Evolutionary conservation across 2,888 invertebrate genomes (phyloP).

Genomic region (Drosophila paramelanica): DNA sequence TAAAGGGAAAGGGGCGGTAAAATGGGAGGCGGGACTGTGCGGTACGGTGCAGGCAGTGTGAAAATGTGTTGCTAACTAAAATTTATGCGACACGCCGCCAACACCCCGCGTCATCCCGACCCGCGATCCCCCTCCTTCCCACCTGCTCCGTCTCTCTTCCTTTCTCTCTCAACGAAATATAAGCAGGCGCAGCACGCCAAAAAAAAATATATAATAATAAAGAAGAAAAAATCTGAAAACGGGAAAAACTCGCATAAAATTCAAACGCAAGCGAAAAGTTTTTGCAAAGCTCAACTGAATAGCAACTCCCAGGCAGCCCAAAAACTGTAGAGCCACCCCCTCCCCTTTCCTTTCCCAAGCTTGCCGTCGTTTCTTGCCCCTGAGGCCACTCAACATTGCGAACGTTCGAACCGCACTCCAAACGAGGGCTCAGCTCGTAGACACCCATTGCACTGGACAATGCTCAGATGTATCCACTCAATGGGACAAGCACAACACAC

Average conservation of each 20-base stretch:
- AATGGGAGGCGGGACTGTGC: neutral
- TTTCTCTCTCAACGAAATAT: neutral
- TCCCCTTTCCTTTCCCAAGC: too few relatives aligned
- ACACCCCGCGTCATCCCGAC: neutral
- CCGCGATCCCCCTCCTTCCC: neutral
- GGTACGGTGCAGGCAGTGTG: conserved; percentile 52
- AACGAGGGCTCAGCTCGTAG: neutral
- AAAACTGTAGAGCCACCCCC: conserved; percentile 7
- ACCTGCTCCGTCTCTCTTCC: neutral
- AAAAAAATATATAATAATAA: conserved; percentile 11
- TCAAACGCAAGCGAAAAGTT: conserved; percentile 79
- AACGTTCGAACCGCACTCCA: conserved; percentile 4
- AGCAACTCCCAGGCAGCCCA: conserved; percentile 31
- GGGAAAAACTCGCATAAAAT: conserved; percentile 72
- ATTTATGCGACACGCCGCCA: conserved; percentile 74
- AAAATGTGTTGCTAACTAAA: conserved; percentile 80
- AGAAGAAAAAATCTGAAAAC: conserved; percentile 24
- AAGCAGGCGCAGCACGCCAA: neutral
- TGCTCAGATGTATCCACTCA: conserved; percentile 7
- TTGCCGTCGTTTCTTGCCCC: neutral
- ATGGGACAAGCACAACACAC: too few relatives aligned
- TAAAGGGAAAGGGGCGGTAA: too few relatives aligned
- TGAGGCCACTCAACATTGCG: too few relatives aligned
- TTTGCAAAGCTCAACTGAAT: conserved; percentile 62
- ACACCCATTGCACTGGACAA: conserved; percentile 30